These are phyloP conservation scores for Sminthurinus aureus DNA, from an alignment of 2,888 invertebrate genomes.

Conservation along the genomic window DNA sequence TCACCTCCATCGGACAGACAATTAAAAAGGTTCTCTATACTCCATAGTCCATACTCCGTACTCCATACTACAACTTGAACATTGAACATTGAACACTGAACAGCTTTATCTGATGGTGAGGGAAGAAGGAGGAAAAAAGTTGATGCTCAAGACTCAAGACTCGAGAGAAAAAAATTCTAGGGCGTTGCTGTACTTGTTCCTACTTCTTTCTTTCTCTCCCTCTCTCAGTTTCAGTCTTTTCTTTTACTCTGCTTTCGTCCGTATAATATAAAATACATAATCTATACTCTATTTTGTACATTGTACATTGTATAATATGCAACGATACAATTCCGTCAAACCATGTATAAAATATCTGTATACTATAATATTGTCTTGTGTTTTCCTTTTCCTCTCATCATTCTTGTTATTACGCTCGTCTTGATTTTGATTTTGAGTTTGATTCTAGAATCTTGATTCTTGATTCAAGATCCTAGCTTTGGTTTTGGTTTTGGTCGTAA, in stretches of 20 bases:
- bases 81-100: not conserved
- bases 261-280: not conserved
- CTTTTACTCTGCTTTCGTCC: not conserved
- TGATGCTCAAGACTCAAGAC: conserved; percentile 14
- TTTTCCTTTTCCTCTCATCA: too few species aligned
- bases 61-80: conserved; percentile 37
- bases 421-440: not conserved
- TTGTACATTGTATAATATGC: too few species aligned
- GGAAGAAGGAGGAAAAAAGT: conserved; percentile 1
- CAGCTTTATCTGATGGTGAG: conserved; percentile 30
- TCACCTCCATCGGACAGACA: conserved; percentile 56
- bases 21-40: conserved; percentile 56
- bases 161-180: conserved; percentile 10
- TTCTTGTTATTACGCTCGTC: not conserved
- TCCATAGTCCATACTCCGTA: conserved; percentile 43
- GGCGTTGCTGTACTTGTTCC: conserved; percentile 28
- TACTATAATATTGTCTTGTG: too few species aligned
- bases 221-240: conserved; percentile 8
- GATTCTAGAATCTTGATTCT: too few species aligned
- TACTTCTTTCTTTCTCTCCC: not conserved
- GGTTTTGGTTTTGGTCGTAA: not conserved
- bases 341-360: too few species aligned
- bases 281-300: not conserved
- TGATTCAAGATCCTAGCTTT: too few species aligned
- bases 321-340: too few species aligned